phyloP scores from a whole-genome alignment of 1,140 invertebrate species.

The Cyphomyrmex costatus region DNA sequence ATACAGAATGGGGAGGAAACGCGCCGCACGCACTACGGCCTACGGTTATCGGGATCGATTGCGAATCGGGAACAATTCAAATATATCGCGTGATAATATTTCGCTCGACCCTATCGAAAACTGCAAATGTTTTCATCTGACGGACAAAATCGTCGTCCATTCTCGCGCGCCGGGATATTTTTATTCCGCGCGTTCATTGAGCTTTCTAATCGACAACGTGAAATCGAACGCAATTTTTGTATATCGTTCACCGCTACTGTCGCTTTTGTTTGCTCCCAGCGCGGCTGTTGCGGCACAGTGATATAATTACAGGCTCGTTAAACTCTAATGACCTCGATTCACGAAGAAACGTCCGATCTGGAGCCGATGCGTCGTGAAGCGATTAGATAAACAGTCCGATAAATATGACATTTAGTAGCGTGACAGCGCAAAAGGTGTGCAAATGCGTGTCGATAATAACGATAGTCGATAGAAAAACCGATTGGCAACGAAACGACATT shows the following conservation, averaged over 20 bases:
- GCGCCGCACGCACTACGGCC: neutral
- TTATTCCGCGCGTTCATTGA: slow-evolving; percentile 56
- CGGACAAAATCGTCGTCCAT: slow-evolving; percentile 39
- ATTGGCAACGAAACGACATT: slow-evolving; percentile 4
- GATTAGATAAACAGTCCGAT: slow-evolving; percentile 65
- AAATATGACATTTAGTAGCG: slow-evolving; percentile 54
- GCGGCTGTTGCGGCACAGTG: neutral
- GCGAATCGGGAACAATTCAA: slow-evolving; percentile 56
- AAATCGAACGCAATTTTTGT: slow-evolving; percentile 55
- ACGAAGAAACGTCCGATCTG: slow-evolving; percentile 28
- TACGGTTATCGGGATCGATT: slow-evolving; percentile 51
- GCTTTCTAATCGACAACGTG: slow-evolving; percentile 51
- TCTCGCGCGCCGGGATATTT: slow-evolving; percentile 45
- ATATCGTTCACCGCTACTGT: slow-evolving; percentile 5
- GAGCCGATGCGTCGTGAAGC: slow-evolving; percentile 25
- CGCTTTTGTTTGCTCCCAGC: slow-evolving; percentile 36
- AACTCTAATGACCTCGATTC: slow-evolving; percentile 41
- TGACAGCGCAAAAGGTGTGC: slow-evolving; percentile 19
- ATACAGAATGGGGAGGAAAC: slow-evolving; percentile 31
- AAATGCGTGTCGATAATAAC: slow-evolving; percentile 57
- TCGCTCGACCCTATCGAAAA: slow-evolving; percentile 47
- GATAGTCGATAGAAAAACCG: slow-evolving; percentile 42
- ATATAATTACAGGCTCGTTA: slow-evolving; percentile 53
- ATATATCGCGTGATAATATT: slow-evolving; percentile 61
- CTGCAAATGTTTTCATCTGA: slow-evolving; percentile 58